Evolutionary conservation across 35 echinoderm and acorn worm genomes (phyloP).

Genomic region (Amphiura filiformis): DNA sequence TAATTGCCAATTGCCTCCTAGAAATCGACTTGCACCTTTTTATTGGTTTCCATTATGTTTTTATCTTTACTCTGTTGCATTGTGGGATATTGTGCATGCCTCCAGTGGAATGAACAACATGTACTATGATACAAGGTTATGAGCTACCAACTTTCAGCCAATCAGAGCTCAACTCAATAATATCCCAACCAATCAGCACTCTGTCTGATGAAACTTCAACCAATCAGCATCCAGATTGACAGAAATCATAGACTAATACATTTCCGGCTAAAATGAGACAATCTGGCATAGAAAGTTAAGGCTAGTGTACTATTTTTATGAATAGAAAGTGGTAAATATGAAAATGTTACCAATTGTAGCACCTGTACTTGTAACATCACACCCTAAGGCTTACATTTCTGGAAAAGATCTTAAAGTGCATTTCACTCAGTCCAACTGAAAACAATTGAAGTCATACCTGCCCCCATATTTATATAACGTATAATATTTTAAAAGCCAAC

Average conservation of each 20-base stretch:
- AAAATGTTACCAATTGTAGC: neutral
- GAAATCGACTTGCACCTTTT: neutral
- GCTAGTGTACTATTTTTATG: neutral
- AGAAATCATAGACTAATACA: neutral
- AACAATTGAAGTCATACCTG: neutral
- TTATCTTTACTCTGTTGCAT: neutral
- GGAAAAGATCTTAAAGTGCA: neutral
- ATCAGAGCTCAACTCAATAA: neutral
- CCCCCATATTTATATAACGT: conserved; percentile 5
- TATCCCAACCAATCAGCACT: neutral
- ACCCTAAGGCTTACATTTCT: neutral
- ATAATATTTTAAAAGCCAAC: conserved; percentile 15
- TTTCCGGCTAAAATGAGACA: neutral
- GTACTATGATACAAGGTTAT: no score
- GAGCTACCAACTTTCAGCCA: neutral
- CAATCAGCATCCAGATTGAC: neutral
- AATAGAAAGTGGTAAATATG: neutral
- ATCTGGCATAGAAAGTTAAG: neutral
- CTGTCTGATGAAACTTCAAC: neutral
- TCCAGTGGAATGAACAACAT: no score
- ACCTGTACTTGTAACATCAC: conserved; percentile 3
- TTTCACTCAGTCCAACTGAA: neutral
- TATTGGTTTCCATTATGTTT: neutral
- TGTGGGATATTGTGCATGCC: neutral
- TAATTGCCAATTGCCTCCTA: neutral